Percentiles rank a stretch among this genome's conserved stretches.
phyloP scores from a whole-genome alignment of 2,888 invertebrate genomes.

The Resseliella maxima region DNA sequence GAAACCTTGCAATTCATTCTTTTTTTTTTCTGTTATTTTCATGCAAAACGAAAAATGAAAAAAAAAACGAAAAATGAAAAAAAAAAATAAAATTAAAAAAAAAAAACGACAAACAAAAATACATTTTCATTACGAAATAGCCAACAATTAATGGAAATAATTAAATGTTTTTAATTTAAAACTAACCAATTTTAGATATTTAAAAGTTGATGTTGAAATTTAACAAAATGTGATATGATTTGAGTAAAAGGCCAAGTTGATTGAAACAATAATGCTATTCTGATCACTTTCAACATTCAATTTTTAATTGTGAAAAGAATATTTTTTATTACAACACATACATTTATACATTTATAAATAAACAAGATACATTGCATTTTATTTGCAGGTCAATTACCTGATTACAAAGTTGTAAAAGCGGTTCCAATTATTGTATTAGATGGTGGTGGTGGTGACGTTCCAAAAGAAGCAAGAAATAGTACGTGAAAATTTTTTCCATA shows the following conservation, averaged over 20 bases:
- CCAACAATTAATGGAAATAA: too few species aligned
- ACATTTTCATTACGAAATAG: too few species aligned
- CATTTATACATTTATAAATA: background rate
- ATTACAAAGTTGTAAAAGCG: slow-evolving; percentile 81
- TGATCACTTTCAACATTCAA: too few species aligned
- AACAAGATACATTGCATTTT: background rate
- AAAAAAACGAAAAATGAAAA: background rate
- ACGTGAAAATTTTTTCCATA: slow-evolving; percentile 57
- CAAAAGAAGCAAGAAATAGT: slow-evolving; percentile 61
- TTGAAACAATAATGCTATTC: too few species aligned
- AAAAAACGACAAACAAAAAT: too few species aligned
- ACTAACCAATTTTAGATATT: too few species aligned
- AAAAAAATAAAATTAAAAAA: background rate
- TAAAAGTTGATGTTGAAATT: too few species aligned
- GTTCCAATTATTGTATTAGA: slow-evolving; percentile 82
- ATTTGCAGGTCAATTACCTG: slow-evolving; percentile 67
- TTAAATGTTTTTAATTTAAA: too few species aligned
- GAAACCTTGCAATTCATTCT: too few species aligned
- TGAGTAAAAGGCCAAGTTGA: too few species aligned
- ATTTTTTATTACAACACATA: background rate
- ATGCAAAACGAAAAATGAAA: background rate
- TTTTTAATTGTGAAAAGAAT: slow-evolving; percentile 13
- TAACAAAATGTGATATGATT: too few species aligned
- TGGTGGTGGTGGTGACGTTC: slow-evolving; percentile 76
- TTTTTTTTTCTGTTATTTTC: too few species aligned